These are phyloP conservation scores for Heptranchias perlo DNA, from an alignment of 2,113 vertebrate species.

Conservation along the genomic window DNA sequence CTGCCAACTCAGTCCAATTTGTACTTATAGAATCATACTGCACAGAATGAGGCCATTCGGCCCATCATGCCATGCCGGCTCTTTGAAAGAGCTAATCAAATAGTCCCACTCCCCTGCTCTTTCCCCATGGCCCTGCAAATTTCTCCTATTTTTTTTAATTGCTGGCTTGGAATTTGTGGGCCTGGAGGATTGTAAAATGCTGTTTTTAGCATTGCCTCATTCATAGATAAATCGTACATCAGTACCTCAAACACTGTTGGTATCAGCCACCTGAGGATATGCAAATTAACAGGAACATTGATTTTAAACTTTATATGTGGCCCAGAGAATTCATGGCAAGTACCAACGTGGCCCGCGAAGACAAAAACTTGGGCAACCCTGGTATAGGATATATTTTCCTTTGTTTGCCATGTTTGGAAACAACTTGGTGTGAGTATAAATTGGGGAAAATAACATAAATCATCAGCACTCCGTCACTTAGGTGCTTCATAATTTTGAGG, in stretches of 20 bases:
- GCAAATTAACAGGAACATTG: neutral
- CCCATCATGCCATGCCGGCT: neutral
- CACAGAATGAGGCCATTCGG: neutral
- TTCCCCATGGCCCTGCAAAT: neutral
- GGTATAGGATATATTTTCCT: neutral
- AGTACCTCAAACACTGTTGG: neutral
- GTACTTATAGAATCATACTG: neutral
- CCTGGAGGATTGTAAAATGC: neutral
- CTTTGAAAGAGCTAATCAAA: neutral
- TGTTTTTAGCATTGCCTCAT: neutral
- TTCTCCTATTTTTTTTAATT: neutral
- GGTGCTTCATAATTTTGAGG: neutral
- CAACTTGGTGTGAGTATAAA: neutral
- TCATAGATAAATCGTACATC: neutral
- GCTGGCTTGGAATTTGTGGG: neutral
- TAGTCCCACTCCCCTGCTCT: neutral
- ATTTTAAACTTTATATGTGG: neutral
- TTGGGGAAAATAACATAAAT: neutral
- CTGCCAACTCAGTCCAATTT: neutral
- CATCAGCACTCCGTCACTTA: neutral
- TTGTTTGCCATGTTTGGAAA: neutral
- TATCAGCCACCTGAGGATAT: neutral
- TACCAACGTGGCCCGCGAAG: neutral
- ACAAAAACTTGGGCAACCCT: neutral
- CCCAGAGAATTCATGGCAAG: neutral